A percentile compares a stretch with the other conserved stretches of the same genome.
Evolutionary conservation across 2,888 invertebrate species (phyloP).

Genomic region (Brachypalpus laphriformis): DNA sequence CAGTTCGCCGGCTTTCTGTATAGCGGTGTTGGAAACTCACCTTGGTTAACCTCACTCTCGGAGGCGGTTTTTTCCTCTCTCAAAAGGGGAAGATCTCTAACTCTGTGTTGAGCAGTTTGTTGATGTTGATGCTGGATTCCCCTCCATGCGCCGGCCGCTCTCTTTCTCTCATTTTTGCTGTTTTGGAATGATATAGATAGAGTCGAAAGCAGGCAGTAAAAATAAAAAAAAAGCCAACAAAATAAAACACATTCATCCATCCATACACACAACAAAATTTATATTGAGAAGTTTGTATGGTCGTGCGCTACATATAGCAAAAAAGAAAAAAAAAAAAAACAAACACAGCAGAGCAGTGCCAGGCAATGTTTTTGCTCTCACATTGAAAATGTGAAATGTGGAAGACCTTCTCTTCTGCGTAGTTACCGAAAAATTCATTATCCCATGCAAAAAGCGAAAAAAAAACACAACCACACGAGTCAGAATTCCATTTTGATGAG

Average conservation of each 20-base stretch:
- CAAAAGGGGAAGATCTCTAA: slow-evolving; percentile 36
- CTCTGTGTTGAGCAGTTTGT: not conserved
- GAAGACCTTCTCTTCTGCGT: slow-evolving; percentile 74
- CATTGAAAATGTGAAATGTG: slow-evolving; percentile 71
- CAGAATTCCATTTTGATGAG: slow-evolving; percentile 36
- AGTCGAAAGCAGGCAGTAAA: slow-evolving; percentile 34
- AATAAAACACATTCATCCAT: slow-evolving; percentile 54
- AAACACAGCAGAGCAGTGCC: slow-evolving; percentile 48
- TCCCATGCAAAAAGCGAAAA: slow-evolving; percentile 42
- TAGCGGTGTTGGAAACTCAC: slow-evolving; percentile 30
- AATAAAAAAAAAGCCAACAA: slow-evolving; percentile 32
- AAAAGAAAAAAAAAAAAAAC: no score
- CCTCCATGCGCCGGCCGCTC: slow-evolving; percentile 9
- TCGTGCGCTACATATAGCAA: slow-evolving; percentile 29
- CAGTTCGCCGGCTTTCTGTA: slow-evolving; percentile 48
- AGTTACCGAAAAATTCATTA: slow-evolving; percentile 73
- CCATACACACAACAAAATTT: slow-evolving; percentile 61
- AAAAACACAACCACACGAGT: slow-evolving; percentile 16
- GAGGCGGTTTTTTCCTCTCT: not conserved
- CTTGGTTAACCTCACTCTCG: slow-evolving; percentile 20
- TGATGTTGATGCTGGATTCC: slow-evolving; percentile 8
- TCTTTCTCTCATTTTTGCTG: slow-evolving; percentile 23
- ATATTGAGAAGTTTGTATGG: slow-evolving; percentile 59
- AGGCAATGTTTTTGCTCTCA: slow-evolving; percentile 73
- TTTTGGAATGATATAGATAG: slow-evolving; percentile 47